Percentiles rank a stretch among this genome's conserved stretches.
Conservation (phyloP, 2,113 vertebrate species). For the Agapornis roseicollis region DNA sequence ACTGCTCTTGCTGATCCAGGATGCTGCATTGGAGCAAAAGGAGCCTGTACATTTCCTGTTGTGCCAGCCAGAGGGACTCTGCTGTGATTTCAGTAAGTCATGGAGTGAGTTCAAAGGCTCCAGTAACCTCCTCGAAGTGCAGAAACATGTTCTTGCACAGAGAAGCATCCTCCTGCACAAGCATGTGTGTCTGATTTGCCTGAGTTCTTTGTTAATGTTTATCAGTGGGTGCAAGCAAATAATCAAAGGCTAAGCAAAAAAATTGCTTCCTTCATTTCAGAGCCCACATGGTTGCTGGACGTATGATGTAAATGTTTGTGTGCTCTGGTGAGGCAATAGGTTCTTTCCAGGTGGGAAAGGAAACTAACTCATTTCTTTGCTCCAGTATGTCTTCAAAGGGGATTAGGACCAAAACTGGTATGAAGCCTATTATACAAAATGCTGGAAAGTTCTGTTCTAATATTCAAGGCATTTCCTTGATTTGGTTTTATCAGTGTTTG, state of each 20-base stretch:
- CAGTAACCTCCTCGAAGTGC: neutral
- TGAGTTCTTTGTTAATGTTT: neutral
- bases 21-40: neutral
- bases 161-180: neutral
- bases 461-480: neutral
- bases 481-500: neutral
- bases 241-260: neutral
- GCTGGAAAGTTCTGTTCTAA: neutral
- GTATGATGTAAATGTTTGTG: neutral
- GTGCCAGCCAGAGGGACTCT: neutral
- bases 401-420: neutral
- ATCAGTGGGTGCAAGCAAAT: neutral
- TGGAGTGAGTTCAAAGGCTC: neutral
- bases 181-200: neutral
- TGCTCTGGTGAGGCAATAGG: neutral
- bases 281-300: neutral
- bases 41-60: fast-evolving
- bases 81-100: neutral
- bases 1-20: neutral
- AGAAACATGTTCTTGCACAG: neutral
- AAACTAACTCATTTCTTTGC: neutral
- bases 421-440: neutral
- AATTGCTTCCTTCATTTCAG: neutral
- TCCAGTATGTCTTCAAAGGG: neutral
- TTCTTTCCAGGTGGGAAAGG: neutral